These are phyloP conservation scores for Tamandua tetradactyla DNA, from an alignment of 2,797 vertebrate species.

Conservation along the genomic window DNA sequence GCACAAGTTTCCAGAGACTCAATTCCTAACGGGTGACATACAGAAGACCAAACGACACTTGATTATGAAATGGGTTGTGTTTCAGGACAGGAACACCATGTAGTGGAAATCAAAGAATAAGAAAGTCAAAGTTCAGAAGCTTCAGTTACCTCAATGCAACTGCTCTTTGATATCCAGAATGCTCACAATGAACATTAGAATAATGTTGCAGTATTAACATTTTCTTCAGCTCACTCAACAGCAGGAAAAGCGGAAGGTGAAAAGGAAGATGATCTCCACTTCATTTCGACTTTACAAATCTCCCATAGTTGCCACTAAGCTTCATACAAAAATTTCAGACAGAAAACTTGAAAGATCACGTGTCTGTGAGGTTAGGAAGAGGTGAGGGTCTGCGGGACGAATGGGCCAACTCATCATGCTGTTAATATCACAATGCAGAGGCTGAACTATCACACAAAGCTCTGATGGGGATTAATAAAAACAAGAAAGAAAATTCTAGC, in stretches of 20 bases:
- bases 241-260: not conserved
- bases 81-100: not conserved
- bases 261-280: not conserved
- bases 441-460: not conserved
- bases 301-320: not conserved
- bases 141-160: not conserved
- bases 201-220: not conserved
- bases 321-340: not conserved
- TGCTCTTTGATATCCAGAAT: not conserved
- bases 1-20: not conserved
- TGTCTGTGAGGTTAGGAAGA: accelerated
- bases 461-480: not conserved
- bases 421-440: not conserved
- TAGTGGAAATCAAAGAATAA: not conserved
- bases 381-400: not conserved
- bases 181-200: not conserved
- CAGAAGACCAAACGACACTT: not conserved
- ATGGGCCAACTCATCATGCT: not conserved
- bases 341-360: not conserved
- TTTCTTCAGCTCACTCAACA: not conserved
- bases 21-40: not conserved
- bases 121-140: not conserved
- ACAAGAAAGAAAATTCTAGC: not conserved
- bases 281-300: not conserved
- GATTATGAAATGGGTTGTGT: not conserved